Evolutionary conservation across 2,888 invertebrate genomes (phyloP), one percentile per base, ranked within the genome.

Genomic region (Coronaproctus castanopsis): DNA sequence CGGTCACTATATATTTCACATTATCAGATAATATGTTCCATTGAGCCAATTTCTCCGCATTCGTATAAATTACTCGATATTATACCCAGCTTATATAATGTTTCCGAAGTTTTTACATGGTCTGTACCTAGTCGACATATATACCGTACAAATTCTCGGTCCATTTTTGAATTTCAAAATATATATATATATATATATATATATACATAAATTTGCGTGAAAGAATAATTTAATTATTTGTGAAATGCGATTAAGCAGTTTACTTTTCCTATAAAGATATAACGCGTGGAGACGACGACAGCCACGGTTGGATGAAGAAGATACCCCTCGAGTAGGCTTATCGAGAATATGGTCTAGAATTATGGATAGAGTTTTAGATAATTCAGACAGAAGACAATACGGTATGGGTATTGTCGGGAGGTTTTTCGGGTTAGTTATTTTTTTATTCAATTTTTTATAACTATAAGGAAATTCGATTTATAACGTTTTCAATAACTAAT

Each of bases 321-420:
- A 64, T 51, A 61, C 60, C 21, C 57, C 60, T 20, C 61, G 66
- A 53, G 61, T 68, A 48, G 85, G 86, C 8, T 80, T 82, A 21
- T 77, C 77, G 53, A 77, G 87, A 64, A 87, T 89, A 66, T 81
- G 82, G 63, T 80, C 85, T 18, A 81, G 81, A 57, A 78, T 89
- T 66, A 76, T 93, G 60, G 88, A 89, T 69, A 83, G 87, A n/a
- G 82, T 89, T 19, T 79, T 88, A 63, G 91, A 92, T 71, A 91
- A 92, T 74, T 90, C 90, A 20, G 83, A 92, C 70, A 79, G 92
- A 63, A 80, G 92, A 67, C 83, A 85, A 71, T 87, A 82, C 71
- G 83, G 88, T 67, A 81, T 86, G 83, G 83, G 90, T 66, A 78
- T 87, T 72, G 78, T 87, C 58, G 87, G 87, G 55, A 77, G 82